Evolutionary conservation across 2,113 vertebrate genomes (phyloP).

Genomic region (Mastomys coucha): DNA sequence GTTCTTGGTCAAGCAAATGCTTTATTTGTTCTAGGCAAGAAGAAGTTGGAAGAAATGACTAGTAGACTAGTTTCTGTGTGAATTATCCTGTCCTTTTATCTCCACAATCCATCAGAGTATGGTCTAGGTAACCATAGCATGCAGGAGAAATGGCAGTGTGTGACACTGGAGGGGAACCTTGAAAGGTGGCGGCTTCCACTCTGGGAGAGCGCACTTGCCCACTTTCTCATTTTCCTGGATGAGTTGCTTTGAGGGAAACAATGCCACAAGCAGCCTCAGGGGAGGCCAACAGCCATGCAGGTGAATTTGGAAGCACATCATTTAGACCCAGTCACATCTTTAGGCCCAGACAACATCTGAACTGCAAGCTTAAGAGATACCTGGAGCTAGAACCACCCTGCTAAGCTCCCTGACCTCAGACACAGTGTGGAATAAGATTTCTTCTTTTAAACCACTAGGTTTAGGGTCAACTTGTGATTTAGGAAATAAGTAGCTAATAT

Average conservation of each 20-base stretch:
- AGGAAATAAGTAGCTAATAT: neutral
- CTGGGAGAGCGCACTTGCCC: neutral
- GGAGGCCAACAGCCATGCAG: neutral
- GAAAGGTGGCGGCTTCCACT: neutral
- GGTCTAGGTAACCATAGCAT: neutral
- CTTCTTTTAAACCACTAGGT: neutral
- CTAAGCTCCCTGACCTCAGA: neutral
- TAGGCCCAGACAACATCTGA: neutral
- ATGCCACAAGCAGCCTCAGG: neutral
- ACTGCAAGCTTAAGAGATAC: neutral
- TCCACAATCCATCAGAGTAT: neutral
- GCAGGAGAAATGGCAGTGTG: neutral
- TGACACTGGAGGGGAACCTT: neutral
- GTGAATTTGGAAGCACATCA: neutral
- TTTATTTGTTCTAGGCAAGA: neutral
- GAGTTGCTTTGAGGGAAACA: neutral
- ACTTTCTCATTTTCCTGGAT: neutral
- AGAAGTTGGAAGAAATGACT: neutral
- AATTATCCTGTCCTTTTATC: neutral
- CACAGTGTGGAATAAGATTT: neutral
- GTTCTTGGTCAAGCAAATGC: conserved; percentile 19
- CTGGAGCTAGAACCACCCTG: neutral
- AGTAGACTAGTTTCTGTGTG: neutral
- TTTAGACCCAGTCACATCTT: neutral
- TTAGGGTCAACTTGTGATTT: neutral